A percentile compares a stretch with the other conserved stretches of the same genome.
These are phyloP conservation scores for Encarsia formosa DNA, from an alignment of 2,888 invertebrate species.

Conservation along the genomic window DNA sequence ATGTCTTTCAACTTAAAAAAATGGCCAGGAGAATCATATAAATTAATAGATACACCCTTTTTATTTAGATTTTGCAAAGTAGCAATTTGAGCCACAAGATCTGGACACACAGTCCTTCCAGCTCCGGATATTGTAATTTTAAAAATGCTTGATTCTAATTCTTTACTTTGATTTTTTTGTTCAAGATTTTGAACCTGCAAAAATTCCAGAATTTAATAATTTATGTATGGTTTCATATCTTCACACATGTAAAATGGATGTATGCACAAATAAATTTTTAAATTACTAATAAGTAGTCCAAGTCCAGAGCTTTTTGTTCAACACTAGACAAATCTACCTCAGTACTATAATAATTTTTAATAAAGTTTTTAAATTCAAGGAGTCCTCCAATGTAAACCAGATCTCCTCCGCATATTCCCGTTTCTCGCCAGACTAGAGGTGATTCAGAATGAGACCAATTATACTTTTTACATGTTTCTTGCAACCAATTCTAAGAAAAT, in stretches of 20 bases:
- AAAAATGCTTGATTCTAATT: conserved; percentile 17
- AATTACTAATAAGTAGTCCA: conserved; percentile 36
- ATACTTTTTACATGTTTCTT: conserved; percentile 53
- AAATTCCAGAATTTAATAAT: conserved; percentile 4
- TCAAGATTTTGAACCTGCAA: conserved; percentile 15
- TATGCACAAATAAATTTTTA: not conserved
- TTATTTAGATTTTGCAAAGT: conserved; percentile 32
- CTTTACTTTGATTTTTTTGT: not conserved
- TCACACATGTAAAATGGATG: too few relatives aligned
- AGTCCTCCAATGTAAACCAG: conserved; percentile 59
- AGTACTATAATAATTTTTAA: conserved; percentile 58
- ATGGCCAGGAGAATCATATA: conserved; percentile 38
- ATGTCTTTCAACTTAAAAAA: conserved; percentile 34
- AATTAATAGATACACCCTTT: conserved; percentile 36
- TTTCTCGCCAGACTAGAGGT: conserved; percentile 62
- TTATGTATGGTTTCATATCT: too few relatives aligned
- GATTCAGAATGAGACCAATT: conserved; percentile 58
- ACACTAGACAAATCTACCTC: conserved; percentile 41
- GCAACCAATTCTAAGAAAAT: conserved; percentile 52
- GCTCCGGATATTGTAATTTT: conserved; percentile 40
- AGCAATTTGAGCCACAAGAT: conserved; percentile 40
- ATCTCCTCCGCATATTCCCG: conserved; percentile 56
- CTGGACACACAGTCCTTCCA: conserved; percentile 31
- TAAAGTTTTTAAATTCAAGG: conserved; percentile 61
- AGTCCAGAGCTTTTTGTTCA: conserved; percentile 38